Base-by-base conservation (phyloP, 2,888 invertebrate species). In the Hydrotaea diabolus region DNA sequence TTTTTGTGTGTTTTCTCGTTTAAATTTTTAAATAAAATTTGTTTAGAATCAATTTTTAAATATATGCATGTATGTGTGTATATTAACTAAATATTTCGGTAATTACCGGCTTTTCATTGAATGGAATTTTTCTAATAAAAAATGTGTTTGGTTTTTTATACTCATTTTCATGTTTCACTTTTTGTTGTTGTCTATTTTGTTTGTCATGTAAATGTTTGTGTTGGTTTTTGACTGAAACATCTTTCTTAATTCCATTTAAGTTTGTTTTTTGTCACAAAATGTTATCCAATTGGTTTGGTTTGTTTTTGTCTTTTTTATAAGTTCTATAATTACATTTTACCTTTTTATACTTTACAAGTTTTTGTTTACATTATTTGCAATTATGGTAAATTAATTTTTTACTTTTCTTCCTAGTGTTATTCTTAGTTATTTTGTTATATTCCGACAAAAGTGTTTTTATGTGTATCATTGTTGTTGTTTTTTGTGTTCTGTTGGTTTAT, bases 341-440 rank as follows among this genome's bases (percentile, higher is more conserved):
- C 62, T 77, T 83, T 77, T 79, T 84, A 85, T 88, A 87, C 82
- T 87, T 86, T 87, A 89, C 88, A 88, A 88, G 87, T 87, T 88
- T 89, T 88, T 49, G 49, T 49, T n/a, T n/a, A 39, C 9, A 39
- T 49, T 55, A 17, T 21, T 55, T 39, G 39, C 8, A 55, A 55
- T 55, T 55, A 55, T 19, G 11, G 23, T 26, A 59, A 26, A 26
- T 23, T 19, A 55, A 55, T 9, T 19, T 26, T 59, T 59, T 57
- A 3, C 39, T 77, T 69, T 57, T 62, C 1, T 1, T 59, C 8
- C 23, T 59, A 59, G 15, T 59, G 13, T 55, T 55, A 55, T 17
- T 43, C 15, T 53, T 75, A 66, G 49, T 39, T 69, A 15, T 57
- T 73, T 46, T 69, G n/a, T 19, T 21, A 7, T 31, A 7, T 66